These are phyloP conservation scores for Limnephilus auricula DNA, from an alignment of 2,888 invertebrate species.

Conservation along the genomic window DNA sequence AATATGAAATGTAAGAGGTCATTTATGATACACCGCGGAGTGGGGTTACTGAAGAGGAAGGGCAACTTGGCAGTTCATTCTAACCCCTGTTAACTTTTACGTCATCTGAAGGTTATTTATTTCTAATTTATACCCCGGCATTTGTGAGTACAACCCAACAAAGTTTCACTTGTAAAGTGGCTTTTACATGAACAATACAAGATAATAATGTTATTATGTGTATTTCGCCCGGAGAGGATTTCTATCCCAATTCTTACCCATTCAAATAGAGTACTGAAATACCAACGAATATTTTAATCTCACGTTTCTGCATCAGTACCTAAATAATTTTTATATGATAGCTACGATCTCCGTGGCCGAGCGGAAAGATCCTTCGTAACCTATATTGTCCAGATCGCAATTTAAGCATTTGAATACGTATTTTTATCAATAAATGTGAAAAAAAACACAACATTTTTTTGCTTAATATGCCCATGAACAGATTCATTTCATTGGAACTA, in stretches of 20 bases:
- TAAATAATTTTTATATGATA: background rate
- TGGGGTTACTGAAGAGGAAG: background rate
- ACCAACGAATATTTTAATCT: background rate
- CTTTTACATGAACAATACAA: background rate
- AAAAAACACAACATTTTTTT: no score
- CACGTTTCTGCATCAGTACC: background rate
- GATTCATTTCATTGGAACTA: no score
- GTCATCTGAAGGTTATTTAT: background rate
- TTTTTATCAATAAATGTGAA: no score
- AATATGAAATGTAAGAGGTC: slow-evolving; percentile 34
- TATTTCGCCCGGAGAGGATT: background rate
- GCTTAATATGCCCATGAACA: no score
- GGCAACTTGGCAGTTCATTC: background rate
- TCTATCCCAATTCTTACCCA: background rate
- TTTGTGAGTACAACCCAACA: background rate
- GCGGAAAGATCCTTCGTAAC: background rate
- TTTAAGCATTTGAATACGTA: background rate
- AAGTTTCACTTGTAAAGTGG: background rate
- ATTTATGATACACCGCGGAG: slow-evolving; percentile 35
- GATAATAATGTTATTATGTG: background rate
- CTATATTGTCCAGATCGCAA: background rate
- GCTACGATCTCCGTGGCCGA: background rate
- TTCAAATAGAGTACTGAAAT: background rate
- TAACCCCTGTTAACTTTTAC: slow-evolving; percentile 19
- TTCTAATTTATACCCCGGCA: background rate